Evolutionary conservation across 2,888 invertebrate species (phyloP), one percentile per base, ranked within the genome.

Genomic region (Dynastes hyllus): DNA sequence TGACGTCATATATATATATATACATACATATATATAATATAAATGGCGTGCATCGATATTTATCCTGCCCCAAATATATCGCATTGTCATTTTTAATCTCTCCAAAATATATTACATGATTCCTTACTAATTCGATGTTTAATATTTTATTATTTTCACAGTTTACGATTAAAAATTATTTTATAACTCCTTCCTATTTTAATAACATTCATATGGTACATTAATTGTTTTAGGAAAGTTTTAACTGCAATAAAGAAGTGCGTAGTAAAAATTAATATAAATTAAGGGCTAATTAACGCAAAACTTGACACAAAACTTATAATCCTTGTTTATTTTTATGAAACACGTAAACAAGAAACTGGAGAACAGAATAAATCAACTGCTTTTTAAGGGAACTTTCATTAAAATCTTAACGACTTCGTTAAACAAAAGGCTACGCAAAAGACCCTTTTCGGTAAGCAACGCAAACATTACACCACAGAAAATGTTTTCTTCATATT

Each of bases 391-490:
- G 71, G 37, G 71, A 58, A 32, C 71, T 71, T 71, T 71, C 71
- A 71, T 71, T 71, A 71, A 71, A 71, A 58, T 58, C 71, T 71
- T 71, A 71, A 71, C 71, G 71, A 71, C 71, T 71, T 71, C 71
- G 71, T 58, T 32, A 71, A 71, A 71, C 71, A 71, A 71, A 71
- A 55, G 71, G 55, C 71, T 55, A 71, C 71, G 71, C 71, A 71
- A 55, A 37, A 55, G 71, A 71, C 58, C 71, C 71, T 71, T 71
- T 37, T 58, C 67, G 37, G 71, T 58, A 55, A 58, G 61, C 69
- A 71, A 37, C 55, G 71, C 58, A 58, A 71, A 71, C 58, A 71
- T 71, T 71, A 58, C 40, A 71, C 71, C 71, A 58, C 71, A 71
- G 71, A 58, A 69, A 37, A 58, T 55, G 55, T 71, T 71, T 71